A percentile compares a stretch with the other conserved stretches of the same genome.
Evolutionary conservation across 1,140 invertebrate species (phyloP).

Genomic region (Drosophila sucinea): DNA sequence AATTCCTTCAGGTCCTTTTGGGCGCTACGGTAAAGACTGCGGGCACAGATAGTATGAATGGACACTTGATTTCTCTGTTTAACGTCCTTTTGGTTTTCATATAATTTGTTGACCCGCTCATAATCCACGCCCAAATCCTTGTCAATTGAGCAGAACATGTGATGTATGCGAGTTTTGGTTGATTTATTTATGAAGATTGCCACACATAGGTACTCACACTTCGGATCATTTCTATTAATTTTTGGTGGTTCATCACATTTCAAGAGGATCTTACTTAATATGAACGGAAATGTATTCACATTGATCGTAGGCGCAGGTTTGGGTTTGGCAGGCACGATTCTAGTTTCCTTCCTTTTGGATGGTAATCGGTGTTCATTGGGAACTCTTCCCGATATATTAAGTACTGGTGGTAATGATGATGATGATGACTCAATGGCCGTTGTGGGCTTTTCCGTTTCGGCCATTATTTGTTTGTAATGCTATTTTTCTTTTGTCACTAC

Average conservation of each 20-base stretch:
- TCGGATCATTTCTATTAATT: neutral
- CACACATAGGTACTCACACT: constrained; percentile 5
- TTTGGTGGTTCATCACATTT: constrained; percentile 22
- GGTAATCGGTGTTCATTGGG: neutral
- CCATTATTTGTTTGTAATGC: neutral
- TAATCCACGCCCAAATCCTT: constrained; percentile 2
- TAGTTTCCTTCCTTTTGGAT: neutral
- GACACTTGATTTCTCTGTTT: neutral
- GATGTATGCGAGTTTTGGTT: constrained; percentile 4
- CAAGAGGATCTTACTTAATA: constrained; percentile 31
- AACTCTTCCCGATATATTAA: constrained; percentile 30
- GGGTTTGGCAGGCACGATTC: neutral
- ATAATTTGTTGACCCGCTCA: neutral
- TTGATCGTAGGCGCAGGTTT: constrained; percentile 8
- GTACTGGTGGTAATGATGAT: constrained; percentile 2
- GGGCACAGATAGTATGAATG: neutral
- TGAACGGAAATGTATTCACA: constrained; percentile 17
- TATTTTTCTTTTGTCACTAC: neutral
- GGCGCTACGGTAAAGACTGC: constrained; percentile 11
- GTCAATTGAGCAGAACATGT: constrained; percentile 23
- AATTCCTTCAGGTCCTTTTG: constrained; percentile 14
- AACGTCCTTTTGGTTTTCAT: constrained; percentile 26
- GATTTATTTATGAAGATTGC: constrained; percentile 12
- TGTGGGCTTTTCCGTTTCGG: neutral
- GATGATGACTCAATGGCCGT: neutral